Conservation (phyloP, 2,888 invertebrate genomes). For the Synanthedon andrenaeformis region DNA sequence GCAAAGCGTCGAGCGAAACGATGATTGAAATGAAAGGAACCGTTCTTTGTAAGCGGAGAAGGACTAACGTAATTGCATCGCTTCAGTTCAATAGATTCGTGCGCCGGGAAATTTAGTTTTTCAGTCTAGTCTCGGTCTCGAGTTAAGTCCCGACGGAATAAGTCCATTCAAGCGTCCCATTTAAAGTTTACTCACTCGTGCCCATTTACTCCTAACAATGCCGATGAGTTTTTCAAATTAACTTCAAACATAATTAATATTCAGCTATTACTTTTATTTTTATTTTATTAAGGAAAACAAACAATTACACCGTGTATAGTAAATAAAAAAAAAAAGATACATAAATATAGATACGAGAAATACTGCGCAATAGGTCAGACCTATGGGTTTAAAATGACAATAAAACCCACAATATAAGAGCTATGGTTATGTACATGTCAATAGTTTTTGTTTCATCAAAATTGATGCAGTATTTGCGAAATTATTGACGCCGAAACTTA, state of each 20-base stretch:
- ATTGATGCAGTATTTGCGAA: too few species aligned
- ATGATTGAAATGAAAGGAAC: slow-evolving; percentile 24
- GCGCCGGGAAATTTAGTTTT: slow-evolving; percentile 3
- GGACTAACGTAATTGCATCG: slow-evolving; percentile 2
- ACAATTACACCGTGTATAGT: too few species aligned
- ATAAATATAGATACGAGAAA: too few species aligned
- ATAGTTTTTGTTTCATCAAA: too few species aligned
- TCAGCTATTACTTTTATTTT: too few species aligned
- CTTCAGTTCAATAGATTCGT: slow-evolving; percentile 1
- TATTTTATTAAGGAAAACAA: too few species aligned
- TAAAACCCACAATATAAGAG: too few species aligned
- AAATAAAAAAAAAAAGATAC: too few species aligned
- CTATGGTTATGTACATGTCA: too few species aligned
- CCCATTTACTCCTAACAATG: slow-evolving; percentile 14
- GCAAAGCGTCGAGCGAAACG: slow-evolving; percentile 13
- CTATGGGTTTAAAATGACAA: too few species aligned
- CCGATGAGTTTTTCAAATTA: slow-evolving; percentile 28
- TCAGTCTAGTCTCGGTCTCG: slow-evolving; percentile 1
- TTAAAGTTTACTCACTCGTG: slow-evolving; percentile 31
- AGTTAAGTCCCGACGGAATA: slow-evolving; percentile 5
- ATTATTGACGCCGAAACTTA: too few species aligned
- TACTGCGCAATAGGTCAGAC: too few species aligned
- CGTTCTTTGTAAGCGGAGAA: slow-evolving; percentile 16
- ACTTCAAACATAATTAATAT: slow-evolving; percentile 17
- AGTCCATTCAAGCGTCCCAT: slow-evolving; percentile 14